Conservation (phyloP, 2,113 vertebrate species). For the Silurus glanis region DNA sequence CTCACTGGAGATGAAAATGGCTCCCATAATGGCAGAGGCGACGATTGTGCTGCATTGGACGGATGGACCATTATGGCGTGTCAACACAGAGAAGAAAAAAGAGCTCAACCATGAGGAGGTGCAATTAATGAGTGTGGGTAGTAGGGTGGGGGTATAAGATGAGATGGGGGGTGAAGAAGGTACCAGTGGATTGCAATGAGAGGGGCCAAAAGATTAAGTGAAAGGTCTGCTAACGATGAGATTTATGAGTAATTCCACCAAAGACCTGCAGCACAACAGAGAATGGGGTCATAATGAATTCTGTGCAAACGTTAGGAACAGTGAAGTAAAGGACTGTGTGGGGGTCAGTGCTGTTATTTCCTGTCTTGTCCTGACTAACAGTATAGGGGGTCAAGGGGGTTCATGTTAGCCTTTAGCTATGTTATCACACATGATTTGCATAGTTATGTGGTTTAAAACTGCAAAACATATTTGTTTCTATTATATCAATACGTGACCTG, state of each 20-base stretch:
- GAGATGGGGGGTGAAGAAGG: background rate
- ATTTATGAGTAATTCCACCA: conserved; percentile 69
- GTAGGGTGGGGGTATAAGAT: background rate
- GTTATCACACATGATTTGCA: conserved; percentile 38
- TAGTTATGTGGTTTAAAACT: conserved; percentile 24
- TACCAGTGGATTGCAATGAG: conserved; percentile 28
- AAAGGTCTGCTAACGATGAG: conserved; percentile 60
- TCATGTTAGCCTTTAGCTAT: conserved; percentile 31
- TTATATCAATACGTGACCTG: background rate
- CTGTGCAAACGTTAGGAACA: conserved; percentile 63
- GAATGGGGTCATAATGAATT: conserved; percentile 67
- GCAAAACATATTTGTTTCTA: conserved; percentile 4
- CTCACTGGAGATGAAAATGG: conserved; percentile 74
- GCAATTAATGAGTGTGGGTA: conserved; percentile 61
- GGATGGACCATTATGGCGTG: conserved; percentile 70
- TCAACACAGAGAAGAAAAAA: conserved; percentile 73
- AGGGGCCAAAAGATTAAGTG: conserved; percentile 58
- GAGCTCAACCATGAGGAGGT: conserved; percentile 70
- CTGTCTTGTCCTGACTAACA: conserved; percentile 37
- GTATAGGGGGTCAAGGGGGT: conserved; percentile 27
- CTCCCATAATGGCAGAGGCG: conserved; percentile 67
- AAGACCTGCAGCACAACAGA: conserved; percentile 63
- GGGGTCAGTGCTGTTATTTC: conserved; percentile 45
- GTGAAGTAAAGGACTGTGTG: conserved; percentile 65
- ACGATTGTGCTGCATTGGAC: conserved; percentile 66